Conservation (phyloP, 2,888 invertebrate species). For the Stenolophus ochropezus region DNA sequence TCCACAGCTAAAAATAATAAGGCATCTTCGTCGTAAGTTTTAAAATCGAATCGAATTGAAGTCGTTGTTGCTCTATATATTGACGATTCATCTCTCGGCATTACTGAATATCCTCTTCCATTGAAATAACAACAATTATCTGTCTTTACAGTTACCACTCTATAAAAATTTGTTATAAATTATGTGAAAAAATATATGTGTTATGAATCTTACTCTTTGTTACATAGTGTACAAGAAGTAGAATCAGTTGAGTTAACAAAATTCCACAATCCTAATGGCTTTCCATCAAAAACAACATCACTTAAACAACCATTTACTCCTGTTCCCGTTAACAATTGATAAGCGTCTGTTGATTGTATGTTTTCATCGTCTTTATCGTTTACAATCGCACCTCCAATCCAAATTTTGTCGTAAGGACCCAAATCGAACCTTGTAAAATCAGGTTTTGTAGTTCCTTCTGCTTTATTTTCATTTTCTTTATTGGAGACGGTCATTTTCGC, state of each 20-base stretch:
- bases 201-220: constrained; percentile 27
- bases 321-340: constrained; percentile 72
- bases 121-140: constrained; percentile 77
- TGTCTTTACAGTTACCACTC: constrained; percentile 17
- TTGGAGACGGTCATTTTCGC: constrained; percentile 82
- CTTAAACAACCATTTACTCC: constrained; percentile 88
- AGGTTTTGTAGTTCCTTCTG: constrained; percentile 74
- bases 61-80: constrained; percentile 31
- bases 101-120: constrained; percentile 86
- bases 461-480: constrained; percentile 73
- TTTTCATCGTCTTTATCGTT: constrained; percentile 70
- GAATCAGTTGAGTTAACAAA: constrained; percentile 80
- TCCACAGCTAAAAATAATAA: constrained; percentile 90
- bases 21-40: constrained; percentile 91
- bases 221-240: constrained; percentile 67
- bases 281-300: constrained; percentile 85
- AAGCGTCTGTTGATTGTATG: constrained; percentile 70
- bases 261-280: constrained; percentile 91
- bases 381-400: constrained; percentile 75
- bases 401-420: constrained; percentile 72
- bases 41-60: constrained; percentile 77
- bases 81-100: constrained; percentile 72
- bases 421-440: constrained; percentile 78
- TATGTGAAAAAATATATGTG: neutral
- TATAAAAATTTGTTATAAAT: constrained; percentile 14